Evolutionary conservation across 1,140 invertebrate species (phyloP), one percentile per base, ranked within the genome.

Genomic region (Vanessa atalanta): DNA sequence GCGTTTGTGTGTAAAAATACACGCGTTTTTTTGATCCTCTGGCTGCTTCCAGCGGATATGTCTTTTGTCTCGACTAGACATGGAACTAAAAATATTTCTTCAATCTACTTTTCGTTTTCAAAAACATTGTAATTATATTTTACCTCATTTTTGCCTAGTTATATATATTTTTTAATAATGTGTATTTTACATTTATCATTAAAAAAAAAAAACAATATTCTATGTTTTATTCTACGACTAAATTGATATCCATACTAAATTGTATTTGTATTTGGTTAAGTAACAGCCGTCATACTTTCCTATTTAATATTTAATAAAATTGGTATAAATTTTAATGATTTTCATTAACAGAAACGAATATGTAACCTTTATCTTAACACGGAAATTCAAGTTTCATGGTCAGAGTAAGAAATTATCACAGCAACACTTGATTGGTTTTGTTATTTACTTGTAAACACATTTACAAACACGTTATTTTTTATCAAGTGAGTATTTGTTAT

Each of bases 1-100:
- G 75, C 71, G 55, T 83, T 82, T 75, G 71, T 60, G 83, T 81
- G 71, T 83, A 87, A 83, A 88, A 88, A 88, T 86, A 89, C 76
- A 78, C 73, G 50, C 76, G 47, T 80, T 79, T 80, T 78, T 85
- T 83, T 79, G 70, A 82, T 80, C 78, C 76, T 80, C 75, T 70
- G 67, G 64, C 75, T 69, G 72, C 74, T 69, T 66, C 43, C 37
- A 75, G 72, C 79, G 79, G 79, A 81, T 82, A 74, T 79, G 70
- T 75, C 79, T 81, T 77, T 82, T 78, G 75, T 76, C 65, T 73
- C 71, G 37, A 51, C 53, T 65, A 67, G 51, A 47, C 68, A 23
- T 23, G 16, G 12, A 37, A 61, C 13, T 6, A 15, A 31, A 16
- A 37, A 8, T 65, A 48, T 23, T 23, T 20, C 8, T 65, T 6